Evolutionary conservation across 2,113 vertebrate species (phyloP), one percentile per base, ranked within the genome.

Genomic region (Lepus timidus): DNA sequence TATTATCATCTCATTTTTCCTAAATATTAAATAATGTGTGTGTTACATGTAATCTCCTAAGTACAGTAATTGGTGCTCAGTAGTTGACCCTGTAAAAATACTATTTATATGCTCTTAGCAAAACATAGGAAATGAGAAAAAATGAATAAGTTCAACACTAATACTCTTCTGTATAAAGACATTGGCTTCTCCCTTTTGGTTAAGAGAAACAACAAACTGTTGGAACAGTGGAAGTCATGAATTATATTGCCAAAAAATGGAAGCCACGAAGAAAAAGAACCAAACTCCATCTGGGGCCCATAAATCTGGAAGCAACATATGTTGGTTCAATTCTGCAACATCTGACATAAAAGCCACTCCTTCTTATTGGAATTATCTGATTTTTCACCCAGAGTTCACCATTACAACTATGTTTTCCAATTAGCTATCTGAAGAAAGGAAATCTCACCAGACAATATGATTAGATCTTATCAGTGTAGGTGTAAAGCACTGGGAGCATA

Each of bases 361-460:
- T 88, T 79, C 93, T 92, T 82, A 96, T 96, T 95, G 95, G 65
- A 90, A 96, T 95, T 93, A 81, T 97, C 95, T 96, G 64, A 78
- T 82, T 78, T 83, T 86, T 82, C 64, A 84, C 55, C 70, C 17
- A 82, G 84, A 79, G 22, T 19, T 96, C 44, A 80, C 39, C 23
- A 1, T 85, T 85, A 92, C 27, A 27, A n/a, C 25, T 25, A 52
- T 91, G 62, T 65, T 68, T 92, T 85, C 61, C 44, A 79, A 88
- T 90, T 95, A 94, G 27, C 73, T 96, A 55, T 80, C 88, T 93
- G 90, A 96, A 93, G 95, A 97, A 95, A 98, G 94, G 71, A 98
- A 97, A 97, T 98, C 96, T 97, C 92, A 95, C 83, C 95, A 97
- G 94, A 95, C 87, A 97, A 94, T 97, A 75, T 55, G 74, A 95